Evolutionary conservation across 1,140 invertebrate genomes (phyloP).

Genomic region (Leptinotarsa undecemlineata): DNA sequence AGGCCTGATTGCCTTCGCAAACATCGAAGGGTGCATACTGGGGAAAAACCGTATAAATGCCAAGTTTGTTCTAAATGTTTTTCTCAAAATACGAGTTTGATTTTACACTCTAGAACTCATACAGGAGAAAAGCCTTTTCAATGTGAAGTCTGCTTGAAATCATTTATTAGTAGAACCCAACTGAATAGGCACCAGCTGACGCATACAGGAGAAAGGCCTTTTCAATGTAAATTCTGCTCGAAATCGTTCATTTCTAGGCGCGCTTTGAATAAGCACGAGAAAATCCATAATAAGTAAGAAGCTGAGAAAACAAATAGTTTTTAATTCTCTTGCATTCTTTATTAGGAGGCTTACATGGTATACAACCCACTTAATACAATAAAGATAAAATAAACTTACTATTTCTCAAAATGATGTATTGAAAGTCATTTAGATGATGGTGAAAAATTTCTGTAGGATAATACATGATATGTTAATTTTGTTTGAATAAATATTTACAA

Average conservation of each 20-base stretch:
- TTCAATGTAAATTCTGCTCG: neutral
- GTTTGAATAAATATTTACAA: too few species aligned
- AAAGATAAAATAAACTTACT: too few species aligned
- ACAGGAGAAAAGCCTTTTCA: conserved; percentile 9
- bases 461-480: too few species aligned
- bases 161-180: neutral
- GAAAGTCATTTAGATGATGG: too few species aligned
- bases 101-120: neutral
- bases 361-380: too few species aligned
- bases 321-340: too few species aligned
- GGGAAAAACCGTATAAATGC: conserved; percentile 11
- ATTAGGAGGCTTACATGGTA: too few species aligned
- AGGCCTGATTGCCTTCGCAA: neutral
- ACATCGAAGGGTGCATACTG: neutral
- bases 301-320: too few species aligned
- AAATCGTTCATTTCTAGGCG: neutral
- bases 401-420: too few species aligned
- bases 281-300: neutral
- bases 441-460: too few species aligned
- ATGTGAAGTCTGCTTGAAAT: conserved; percentile 11
- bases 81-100: neutral
- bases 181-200: neutral
- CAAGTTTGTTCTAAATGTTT: conserved; percentile 10
- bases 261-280: neutral
- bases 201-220: conserved; percentile 14